phyloP scores from a whole-genome alignment of 2,888 invertebrate species.

The Erebia epiphron region DNA sequence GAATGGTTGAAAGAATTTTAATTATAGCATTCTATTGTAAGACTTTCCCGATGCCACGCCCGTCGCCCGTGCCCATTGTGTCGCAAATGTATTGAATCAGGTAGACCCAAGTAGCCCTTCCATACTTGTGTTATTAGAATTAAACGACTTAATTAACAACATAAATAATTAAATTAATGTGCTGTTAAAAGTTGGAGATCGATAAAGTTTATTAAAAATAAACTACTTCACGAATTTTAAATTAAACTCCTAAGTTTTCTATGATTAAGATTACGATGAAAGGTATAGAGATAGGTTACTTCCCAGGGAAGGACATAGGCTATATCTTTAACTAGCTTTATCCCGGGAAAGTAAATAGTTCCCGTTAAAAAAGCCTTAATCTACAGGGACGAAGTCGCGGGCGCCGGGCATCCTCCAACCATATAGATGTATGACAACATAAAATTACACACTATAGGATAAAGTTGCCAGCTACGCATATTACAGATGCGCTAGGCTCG shows the following conservation, averaged over 20 bases:
- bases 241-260: too few relatives aligned
- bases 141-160: neutral
- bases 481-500: constrained; percentile 1
- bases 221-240: neutral
- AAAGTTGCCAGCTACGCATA: constrained; percentile 5
- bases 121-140: neutral
- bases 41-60: too few relatives aligned
- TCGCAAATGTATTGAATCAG: neutral
- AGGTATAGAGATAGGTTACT: too few relatives aligned
- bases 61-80: neutral
- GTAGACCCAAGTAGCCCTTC: neutral
- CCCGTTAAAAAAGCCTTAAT: too few relatives aligned
- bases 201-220: neutral
- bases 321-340: too few relatives aligned
- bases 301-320: too few relatives aligned
- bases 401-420: too few relatives aligned
- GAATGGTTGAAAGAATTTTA: too few relatives aligned
- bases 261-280: too few relatives aligned
- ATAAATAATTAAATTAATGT: neutral
- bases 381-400: too few relatives aligned
- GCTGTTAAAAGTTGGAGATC: neutral
- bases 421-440: neutral
- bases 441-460: neutral
- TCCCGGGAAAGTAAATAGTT: too few relatives aligned
- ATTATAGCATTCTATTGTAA: too few relatives aligned